Conservation (phyloP, 1,140 invertebrate species). For the Halotydeus destructor region DNA sequence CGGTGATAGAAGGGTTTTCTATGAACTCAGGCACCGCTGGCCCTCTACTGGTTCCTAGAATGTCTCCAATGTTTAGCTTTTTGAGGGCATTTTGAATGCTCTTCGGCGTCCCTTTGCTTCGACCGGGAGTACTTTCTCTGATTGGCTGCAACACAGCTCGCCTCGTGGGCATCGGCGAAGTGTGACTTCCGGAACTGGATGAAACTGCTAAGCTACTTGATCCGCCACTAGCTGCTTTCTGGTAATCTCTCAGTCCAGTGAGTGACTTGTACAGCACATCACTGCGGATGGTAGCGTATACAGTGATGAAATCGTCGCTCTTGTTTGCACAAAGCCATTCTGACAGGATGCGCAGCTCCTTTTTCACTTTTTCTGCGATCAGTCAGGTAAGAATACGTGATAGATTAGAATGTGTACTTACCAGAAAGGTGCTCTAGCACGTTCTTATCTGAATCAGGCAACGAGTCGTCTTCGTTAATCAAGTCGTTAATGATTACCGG, state of each 20-base stretch:
- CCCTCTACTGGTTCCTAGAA: constrained; percentile 4
- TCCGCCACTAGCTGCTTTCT: constrained; percentile 32
- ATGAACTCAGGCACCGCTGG: constrained; percentile 1
- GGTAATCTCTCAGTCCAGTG: constrained; percentile 44
- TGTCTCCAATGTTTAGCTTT: constrained; percentile 12
- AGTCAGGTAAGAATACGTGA: background rate
- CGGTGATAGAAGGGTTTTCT: constrained; percentile 22
- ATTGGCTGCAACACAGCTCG: constrained; percentile 2
- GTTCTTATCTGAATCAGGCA: background rate
- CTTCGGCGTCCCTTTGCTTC: constrained; percentile 5
- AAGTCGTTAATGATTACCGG: constrained; percentile 63
- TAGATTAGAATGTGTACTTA: too few relatives aligned
- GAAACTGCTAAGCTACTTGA: background rate
- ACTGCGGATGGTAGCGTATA: constrained; percentile 54
- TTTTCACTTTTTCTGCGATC: constrained; percentile 32
- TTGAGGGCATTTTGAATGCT: constrained; percentile 12
- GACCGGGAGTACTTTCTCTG: background rate
- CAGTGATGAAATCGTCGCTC: constrained; percentile 49
- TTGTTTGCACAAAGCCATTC: constrained; percentile 61
- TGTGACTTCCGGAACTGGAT: background rate
- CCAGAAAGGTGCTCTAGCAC: too few relatives aligned
- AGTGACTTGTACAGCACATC: constrained; percentile 50
- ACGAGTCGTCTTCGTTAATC: constrained; percentile 25
- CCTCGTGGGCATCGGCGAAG: constrained; percentile 3
- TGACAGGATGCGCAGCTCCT: constrained; percentile 52